Percentiles rank a stretch among this genome's conserved stretches.
Evolutionary conservation across 2,888 invertebrate species (phyloP).

Genomic region (Drosophila lutescens): DNA sequence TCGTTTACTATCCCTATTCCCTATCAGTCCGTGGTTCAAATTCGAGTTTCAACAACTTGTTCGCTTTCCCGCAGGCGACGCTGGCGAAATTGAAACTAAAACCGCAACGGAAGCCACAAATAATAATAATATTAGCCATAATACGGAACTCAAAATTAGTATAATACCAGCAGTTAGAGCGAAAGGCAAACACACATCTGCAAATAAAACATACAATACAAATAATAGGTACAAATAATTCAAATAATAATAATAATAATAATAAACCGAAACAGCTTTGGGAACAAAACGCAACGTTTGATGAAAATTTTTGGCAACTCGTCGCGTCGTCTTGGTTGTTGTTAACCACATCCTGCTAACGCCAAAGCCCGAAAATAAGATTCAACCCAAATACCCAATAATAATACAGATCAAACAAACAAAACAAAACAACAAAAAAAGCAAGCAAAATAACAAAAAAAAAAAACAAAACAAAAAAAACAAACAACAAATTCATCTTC

Average conservation of each 20-base stretch:
- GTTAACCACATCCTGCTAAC: slow-evolving; percentile 23
- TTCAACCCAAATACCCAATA: slow-evolving; percentile 14
- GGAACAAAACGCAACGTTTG: slow-evolving; percentile 46
- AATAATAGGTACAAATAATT: not conserved
- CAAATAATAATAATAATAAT: slow-evolving; percentile 7
- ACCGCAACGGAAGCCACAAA: slow-evolving; percentile 36
- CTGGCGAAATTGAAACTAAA: slow-evolving; percentile 51
- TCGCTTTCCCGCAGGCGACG: slow-evolving; percentile 40
- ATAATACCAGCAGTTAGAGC: slow-evolving; percentile 23
- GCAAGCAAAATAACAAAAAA: slow-evolving; percentile 7
- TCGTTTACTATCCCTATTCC: not conserved
- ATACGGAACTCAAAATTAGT: slow-evolving; percentile 24
- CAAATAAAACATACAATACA: slow-evolving; percentile 12
- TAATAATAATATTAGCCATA: slow-evolving; percentile 31
- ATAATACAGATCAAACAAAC: slow-evolving; percentile 18
- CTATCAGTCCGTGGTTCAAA: not conserved
- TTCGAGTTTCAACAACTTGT: slow-evolving; percentile 21
- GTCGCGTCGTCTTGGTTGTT: slow-evolving; percentile 50
- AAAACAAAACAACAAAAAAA: slow-evolving; percentile 23
- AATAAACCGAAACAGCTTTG: slow-evolving; percentile 39
- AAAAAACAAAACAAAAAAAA: slow-evolving; percentile 4
- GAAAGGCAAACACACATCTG: slow-evolving; percentile 20
- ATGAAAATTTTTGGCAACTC: slow-evolving; percentile 45
- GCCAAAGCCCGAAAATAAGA: slow-evolving; percentile 16
- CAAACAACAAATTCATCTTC: slow-evolving; percentile 45